Base-by-base conservation (phyloP, 1,140 invertebrate genomes). In the Reticulitermes speratus region DNA sequence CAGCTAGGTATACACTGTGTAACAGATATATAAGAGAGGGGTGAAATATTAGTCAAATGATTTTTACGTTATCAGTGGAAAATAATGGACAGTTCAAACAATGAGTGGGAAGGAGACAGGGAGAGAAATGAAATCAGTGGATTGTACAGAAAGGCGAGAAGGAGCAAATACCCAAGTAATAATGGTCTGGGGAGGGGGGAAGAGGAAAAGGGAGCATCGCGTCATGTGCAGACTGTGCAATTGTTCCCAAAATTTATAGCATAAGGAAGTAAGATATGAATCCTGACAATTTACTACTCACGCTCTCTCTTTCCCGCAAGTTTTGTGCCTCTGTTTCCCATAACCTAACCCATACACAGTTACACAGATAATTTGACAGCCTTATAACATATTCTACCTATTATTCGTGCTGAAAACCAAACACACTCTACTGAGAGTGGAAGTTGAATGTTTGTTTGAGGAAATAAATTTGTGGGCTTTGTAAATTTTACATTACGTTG, bases 211-310 rank as follows among this genome's bases (percentile, higher is more conserved):
- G 19, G 52, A 21, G 52, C 25, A 0, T 75, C n/a, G 65, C n/a
- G 65, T 75, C 65, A 30, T 75, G 14, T 75, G 65, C 65, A 75
- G 65, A 30, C 65, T 75, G 65, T 25, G n/a, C 65, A 75, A 75
- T 75, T 75, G 65, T 75, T 75, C 65, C n/a, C 65, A 75, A 75
- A 75, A 75, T 75, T 75, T 75, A 75, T 75, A 75, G 65, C 65
- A 30, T 25, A 30, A 75, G 65, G 65, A 75, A 75, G 65, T 30
- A 75, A 75, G 65, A 75, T 75, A 75, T 75, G 65, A 75, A 75
- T 75, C 3, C 65, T 30, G 65, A 75, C 65, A 75, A 75, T 75
- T 75, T 75, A 75, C 65, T n/a, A 25, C 65, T 75, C 65, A 16
- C n/a, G 7, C n/a, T 30, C n/a, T 75, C 65, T 75, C 65, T 75